Evolutionary conservation across 2,888 invertebrate species (phyloP), one percentile per base, ranked within the genome.

Genomic region (Dolomedes plantarius): DNA sequence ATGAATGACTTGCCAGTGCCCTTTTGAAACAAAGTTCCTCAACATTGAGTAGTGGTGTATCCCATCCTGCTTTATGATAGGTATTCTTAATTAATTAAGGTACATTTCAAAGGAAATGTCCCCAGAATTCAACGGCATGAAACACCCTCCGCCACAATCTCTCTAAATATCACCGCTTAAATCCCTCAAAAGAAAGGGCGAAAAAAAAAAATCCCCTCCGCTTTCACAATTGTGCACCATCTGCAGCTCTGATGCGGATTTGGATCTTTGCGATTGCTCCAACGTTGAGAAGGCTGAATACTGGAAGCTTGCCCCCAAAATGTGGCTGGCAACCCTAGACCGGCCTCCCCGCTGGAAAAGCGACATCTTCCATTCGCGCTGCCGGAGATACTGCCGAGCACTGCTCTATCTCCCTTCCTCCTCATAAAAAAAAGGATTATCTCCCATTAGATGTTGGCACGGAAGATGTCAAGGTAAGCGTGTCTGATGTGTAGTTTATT

Each of bases 301-400:
- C 41, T 69, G 69, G 69, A 28, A 41, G 69, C 69, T 69, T 32
- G 62, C 69, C 29, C 31, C 68, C 69, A 23, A 23, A 29, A 7
- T 41, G 27, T 62, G 74, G 64, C 81, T 68, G 74, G 75, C 81
- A 82, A 82, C 81, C 81, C 81, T 82, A 27, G 31, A 46, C 68
- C 75, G 75, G 81, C 81, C 75, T 82, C 56, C 81, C 81, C 81
- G 75, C 72, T 27, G 36, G 67, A 27, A 74, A 46, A 72, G 74
- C 68, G 81, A 81, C 81, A 81, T 74, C 81, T 69, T 81, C 81
- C 68, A 74, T 68, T 73, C 67, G 67, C 27, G 9, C 41, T 23
- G 69, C 69, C 36, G 41, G 28, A 69, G 69, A 69, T 65, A 27
- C 69, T 13, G 41, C 69, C 36, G 69, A 39, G 65, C 65, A 65